Conservation (phyloP, 1,140 invertebrate genomes). For the Bombus soroeensis region DNA sequence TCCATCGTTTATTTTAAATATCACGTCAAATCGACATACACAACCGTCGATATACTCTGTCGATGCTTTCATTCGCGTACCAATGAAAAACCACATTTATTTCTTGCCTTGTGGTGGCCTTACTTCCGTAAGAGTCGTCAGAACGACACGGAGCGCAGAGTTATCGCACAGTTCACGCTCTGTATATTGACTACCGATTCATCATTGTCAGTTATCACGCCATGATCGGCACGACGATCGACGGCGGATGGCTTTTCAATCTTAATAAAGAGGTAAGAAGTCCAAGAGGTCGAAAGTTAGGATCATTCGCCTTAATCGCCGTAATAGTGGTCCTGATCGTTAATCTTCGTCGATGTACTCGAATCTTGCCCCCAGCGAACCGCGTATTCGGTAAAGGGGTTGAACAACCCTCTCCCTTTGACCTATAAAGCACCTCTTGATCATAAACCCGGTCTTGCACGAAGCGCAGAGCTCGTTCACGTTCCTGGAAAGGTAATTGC, state of each 20-base stretch:
- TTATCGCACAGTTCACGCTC: background rate
- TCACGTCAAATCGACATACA: no score
- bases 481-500: slow-evolving; percentile 65
- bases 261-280: slow-evolving; percentile 39
- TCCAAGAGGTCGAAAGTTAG: slow-evolving; percentile 40
- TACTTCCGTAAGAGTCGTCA: background rate
- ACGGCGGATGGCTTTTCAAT: background rate
- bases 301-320: slow-evolving; percentile 35
- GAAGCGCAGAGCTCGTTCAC: slow-evolving; percentile 41
- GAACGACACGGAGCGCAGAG: background rate
- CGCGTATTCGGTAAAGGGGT: slow-evolving; percentile 37
- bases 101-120: background rate
- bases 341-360: slow-evolving; percentile 54
- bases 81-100: background rate
- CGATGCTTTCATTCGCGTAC: no score
- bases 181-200: background rate
- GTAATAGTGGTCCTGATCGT: slow-evolving; percentile 49
- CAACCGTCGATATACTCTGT: no score
- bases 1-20: background rate
- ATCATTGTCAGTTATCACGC: slow-evolving; percentile 17
- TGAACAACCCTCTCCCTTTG: slow-evolving; percentile 8
- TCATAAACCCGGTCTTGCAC: slow-evolving; percentile 61
- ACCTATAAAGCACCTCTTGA: slow-evolving; percentile 52
- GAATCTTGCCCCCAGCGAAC: slow-evolving; percentile 8
- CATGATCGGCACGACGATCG: background rate